Evolutionary conservation across 2,888 invertebrate species (phyloP), one percentile per base, ranked within the genome.

Genomic region (Drosophila setosimentum): DNA sequence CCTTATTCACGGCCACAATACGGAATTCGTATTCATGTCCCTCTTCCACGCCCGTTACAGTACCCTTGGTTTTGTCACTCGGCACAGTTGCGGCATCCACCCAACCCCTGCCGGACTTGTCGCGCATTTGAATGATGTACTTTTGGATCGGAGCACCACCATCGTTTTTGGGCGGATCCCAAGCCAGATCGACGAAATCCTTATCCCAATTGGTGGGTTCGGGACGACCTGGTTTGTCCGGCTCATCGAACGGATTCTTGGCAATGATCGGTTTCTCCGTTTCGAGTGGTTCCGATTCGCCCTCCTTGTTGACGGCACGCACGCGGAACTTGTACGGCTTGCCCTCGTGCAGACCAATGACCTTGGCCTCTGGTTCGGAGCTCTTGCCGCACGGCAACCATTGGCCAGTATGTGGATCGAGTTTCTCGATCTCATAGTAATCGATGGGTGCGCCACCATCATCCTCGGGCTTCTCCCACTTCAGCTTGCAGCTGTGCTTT

Each of bases 271-370:
- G 95, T 90, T 97, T 97, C 76, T 98, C 98, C 0, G 98, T 97
- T 93, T 98, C 98, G 66, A 99, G 94, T 70, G 98, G 98, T 92
- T 99, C 99, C 0, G 99, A 98, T 93, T 98, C 98, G 21, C 99
- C 99, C 93, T 99, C 99, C 92, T 98, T 98, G 93, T 99, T 99
- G 61, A 99, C 98, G 27, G 99, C 99, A 90, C 97, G 97, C 0
- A 99, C 99, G 55, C 99, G 95, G 95, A 99, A 99, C 94, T 99
- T 98, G 94, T 99, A 99, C 0, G 98, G 97, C 93, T 99, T 99
- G 87, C 98, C 98, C 92, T 98, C 98, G 84, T 97, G 96, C 53
- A 99, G 94, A 0, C 98, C 98, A 10, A 95, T 95, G 6, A 97
- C 94, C 81, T 96, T 97, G 1, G 97, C 96, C 94, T 97, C 97